Evolutionary conservation across 2,888 invertebrate genomes (phyloP), one percentile per base, ranked within the genome.

Genomic region (Trissolcus japonicus): DNA sequence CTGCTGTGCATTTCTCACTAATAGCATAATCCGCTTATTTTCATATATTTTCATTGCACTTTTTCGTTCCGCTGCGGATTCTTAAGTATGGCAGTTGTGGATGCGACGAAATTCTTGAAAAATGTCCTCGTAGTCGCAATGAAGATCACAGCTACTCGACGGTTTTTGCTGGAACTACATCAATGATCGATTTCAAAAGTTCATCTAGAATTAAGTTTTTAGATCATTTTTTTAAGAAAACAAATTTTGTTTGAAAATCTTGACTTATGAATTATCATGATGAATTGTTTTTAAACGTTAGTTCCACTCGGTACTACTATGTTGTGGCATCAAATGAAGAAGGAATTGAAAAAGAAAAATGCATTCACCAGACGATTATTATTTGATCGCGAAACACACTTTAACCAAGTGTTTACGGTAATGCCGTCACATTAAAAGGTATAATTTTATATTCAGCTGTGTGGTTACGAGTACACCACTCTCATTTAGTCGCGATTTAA

Each of bases 401-500:
- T 65, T 16, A 11, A 63, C 7, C 9, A 35, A 46, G 55, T 46
- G 35, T 25, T 43, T 63, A 35, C 59, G 50, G 57, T 67, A 57
- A 67, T 50, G 35, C 9, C 19, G 51, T 67, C 14, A 19, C 35
- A 51, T 48, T 35, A 35, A 40, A 53, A 53, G 59, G 53, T 55
- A 59, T 60, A 48, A 54, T 60, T 68, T 68, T 4, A 55, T 54
- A 60, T 68, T 54, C 61, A 55, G 48, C 46, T n/a, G 17, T 56
- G 40, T 43, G 41, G 16, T 46, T 60, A 25, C 46, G 16, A 48
- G 53, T 35, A 46, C 46, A 46, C 14, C 46, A 46, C 6, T 35
- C 35, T 68, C 46, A 68, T 60, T 54, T 21, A 16, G 50, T 56
- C 40, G 69, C 41, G 50, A 55, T 55, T 55, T 56, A 69, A 69